Percentiles rank a stretch among this genome's conserved stretches.
These are phyloP conservation scores for Thereva unica DNA, from an alignment of 2,888 invertebrate genomes.

Conservation along the genomic window DNA sequence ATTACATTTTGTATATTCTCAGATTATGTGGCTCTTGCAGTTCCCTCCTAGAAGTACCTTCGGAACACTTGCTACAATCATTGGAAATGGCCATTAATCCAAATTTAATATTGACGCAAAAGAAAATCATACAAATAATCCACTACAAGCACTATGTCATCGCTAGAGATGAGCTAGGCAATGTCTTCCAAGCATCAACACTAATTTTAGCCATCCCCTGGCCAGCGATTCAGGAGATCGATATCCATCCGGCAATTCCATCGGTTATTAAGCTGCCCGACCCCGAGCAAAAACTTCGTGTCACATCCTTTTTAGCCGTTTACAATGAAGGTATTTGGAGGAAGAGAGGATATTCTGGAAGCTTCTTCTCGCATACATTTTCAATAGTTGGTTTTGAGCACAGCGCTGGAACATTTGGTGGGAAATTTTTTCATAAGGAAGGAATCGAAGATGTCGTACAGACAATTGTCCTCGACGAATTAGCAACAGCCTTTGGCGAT, in stretches of 20 bases:
- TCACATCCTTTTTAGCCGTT: constrained; percentile 48
- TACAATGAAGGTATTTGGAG: constrained; percentile 52
- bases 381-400: constrained; percentile 50
- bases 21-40: constrained; percentile 49
- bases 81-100: constrained; percentile 45
- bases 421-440: constrained; percentile 49
- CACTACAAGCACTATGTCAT: constrained; percentile 50
- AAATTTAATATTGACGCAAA: constrained; percentile 43
- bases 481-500: constrained; percentile 48
- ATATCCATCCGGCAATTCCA: constrained; percentile 51
- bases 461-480: constrained; percentile 45
- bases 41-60: constrained; percentile 48
- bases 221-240: constrained; percentile 47
- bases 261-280: constrained; percentile 40
- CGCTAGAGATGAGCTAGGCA: constrained; percentile 46
- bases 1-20: background rate
- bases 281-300: constrained; percentile 33
- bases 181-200: constrained; percentile 45
- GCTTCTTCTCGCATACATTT: constrained; percentile 44
- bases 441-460: constrained; percentile 42
- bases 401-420: constrained; percentile 45
- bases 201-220: constrained; percentile 54
- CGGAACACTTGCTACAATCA: constrained; percentile 45
- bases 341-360: constrained; percentile 49
- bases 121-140: constrained; percentile 46